Evolutionary conservation across 2,797 vertebrate genomes (phyloP), one percentile per base, ranked within the genome.

Genomic region (Meriones psammophilus): DNA sequence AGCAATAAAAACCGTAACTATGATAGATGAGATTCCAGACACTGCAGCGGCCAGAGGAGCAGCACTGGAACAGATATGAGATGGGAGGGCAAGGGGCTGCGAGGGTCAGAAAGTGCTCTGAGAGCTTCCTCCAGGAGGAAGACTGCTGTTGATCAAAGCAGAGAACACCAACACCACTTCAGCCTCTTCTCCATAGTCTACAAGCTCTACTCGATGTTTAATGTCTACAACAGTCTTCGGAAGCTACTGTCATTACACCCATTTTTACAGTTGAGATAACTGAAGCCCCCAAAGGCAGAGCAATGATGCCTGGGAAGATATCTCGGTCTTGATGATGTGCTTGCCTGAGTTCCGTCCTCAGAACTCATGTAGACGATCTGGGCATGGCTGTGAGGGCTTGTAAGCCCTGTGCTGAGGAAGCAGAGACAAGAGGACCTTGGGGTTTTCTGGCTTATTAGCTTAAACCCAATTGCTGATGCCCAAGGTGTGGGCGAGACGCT

Each of bases 141-240:
- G 39, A 8, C 33, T 22, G n/a, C 42, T 26, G 46, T 50, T 58
- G 74, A 78, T 26, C 15, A 14, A 85, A 91, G 9, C 60, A 88
- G 33, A 96, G 24, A 94, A 46, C 30, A 79, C 24, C 26, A n/a
- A 13, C 50, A 46, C 62, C n/a, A 94, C 54, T 15, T 58, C n/a
- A 56, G 30, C 62, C 30, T 91, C 3, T 92, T 88, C 46, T 89
- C 68, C 71, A 84, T 54, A 24, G 2, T 50, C 50, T 87, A 86
- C 73, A 56, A 58, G 33, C 17, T 92, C 78, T 79, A 74, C 28
- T 50, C 39, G 13, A 58, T 64, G 15, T 73, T 56, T 90, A 24
- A 66, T 85, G 92, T 95, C 91, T 54, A 73, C 20, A 85, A 71
- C 46, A 86, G n/a, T 78, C 33, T 92, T 83, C 90, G 95, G 50